Conservation (phyloP, 2,888 invertebrate species). For the Drosophila crucigera region DNA sequence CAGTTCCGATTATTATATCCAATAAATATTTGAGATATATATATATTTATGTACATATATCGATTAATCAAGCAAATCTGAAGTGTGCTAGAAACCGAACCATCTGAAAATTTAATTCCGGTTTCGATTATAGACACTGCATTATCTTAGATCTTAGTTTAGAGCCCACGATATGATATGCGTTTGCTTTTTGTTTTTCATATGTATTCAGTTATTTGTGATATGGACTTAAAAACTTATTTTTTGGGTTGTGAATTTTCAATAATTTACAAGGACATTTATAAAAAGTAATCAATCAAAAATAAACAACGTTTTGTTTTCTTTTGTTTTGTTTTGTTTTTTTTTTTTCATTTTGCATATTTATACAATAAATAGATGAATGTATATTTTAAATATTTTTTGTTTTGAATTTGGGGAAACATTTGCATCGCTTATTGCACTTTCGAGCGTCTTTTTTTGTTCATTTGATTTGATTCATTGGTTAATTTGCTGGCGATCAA, state of each 20-base stretch:
- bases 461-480: slow-evolving; percentile 35
- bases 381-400: slow-evolving; percentile 25
- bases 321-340: background rate
- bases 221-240: slow-evolving; percentile 41
- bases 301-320: slow-evolving; percentile 37
- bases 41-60: slow-evolving; percentile 43
- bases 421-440: slow-evolving; percentile 69
- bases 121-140: slow-evolving; percentile 12
- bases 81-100: slow-evolving; percentile 6
- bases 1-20: slow-evolving; percentile 68
- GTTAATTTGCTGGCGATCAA: slow-evolving; percentile 19
- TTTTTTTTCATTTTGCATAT: slow-evolving; percentile 17
- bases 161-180: slow-evolving; percentile 47
- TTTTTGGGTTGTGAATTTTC: slow-evolving; percentile 4
- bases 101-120: background rate
- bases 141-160: slow-evolving; percentile 36
- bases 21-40: slow-evolving; percentile 42
- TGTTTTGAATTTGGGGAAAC: slow-evolving; percentile 63
- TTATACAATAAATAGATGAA: slow-evolving; percentile 51
- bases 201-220: slow-evolving; percentile 47
- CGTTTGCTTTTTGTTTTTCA: slow-evolving; percentile 29
- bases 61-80: slow-evolving; percentile 44
- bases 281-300: slow-evolving; percentile 45
- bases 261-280: slow-evolving; percentile 49
- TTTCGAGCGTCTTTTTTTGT: slow-evolving; percentile 67